Base-by-base conservation (phyloP, 2,797 vertebrate genomes). In the Silurus aristotelis region DNA sequence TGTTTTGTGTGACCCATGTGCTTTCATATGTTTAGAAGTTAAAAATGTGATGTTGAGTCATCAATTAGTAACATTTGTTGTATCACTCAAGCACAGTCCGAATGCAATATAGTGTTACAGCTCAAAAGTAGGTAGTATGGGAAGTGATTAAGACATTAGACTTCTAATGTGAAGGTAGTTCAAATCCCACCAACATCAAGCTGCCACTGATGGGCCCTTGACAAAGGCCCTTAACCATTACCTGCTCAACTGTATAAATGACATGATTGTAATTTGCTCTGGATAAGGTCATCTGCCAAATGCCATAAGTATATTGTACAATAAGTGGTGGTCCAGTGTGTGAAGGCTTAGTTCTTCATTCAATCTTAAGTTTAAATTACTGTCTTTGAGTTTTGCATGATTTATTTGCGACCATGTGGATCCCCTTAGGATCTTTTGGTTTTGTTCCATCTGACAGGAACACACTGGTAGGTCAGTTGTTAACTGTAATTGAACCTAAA, bases 1-100 rank as follows among this genome's bases (percentile, higher is more conserved):
- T 72, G 68, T 66, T 68, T 80, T 31, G 48, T 22, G 20, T 80
- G 78, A 72, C 70, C 72, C 43, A 9, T 46, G 61, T 81, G 58
- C 80, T 31, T 58, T 77, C 27, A 77, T 52, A 60, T 77, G 27
- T 60, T 5, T 55, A 56, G 73, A 76, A 9, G 72, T 52, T 73
- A 22, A 70, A 7, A 43, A 20, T 46, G 3, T 71, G 12, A 13
- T 52, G 20, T 55, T 72, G 43, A 22, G 20, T 72, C 43, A 72
- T 72, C 14, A 52, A 52, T 13, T 73, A 12, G 71, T 73, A 73
- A 55, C 22, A 73, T 55, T 12, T 14, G 10, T 38, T 72, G 46
- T 72, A 43, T 72, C 20, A 13, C 48, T 72, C 43, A 10, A 52
- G 71, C 6, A 25, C 71, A 6, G 52, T 25, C 22, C 46, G 22